phyloP scores from a whole-genome alignment of 2,888 invertebrate genomes.

The Thereva unica region DNA sequence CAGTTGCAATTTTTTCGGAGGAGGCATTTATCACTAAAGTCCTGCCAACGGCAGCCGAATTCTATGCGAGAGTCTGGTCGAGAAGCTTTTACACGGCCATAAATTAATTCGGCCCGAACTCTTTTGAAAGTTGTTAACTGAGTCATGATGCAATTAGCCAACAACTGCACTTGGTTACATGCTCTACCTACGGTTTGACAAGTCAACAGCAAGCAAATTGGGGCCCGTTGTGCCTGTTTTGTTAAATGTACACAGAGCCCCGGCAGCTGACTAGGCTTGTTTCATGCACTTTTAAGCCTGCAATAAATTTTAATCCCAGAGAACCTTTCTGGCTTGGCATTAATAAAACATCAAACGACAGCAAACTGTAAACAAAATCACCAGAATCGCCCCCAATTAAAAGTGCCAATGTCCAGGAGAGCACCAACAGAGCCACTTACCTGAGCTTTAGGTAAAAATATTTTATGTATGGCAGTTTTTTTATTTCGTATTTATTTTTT shows the following conservation, averaged over 20 bases:
- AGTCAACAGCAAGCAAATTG: conserved; percentile 14
- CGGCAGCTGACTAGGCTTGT: conserved; percentile 14
- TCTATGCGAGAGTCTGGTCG: too few species aligned
- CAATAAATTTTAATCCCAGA: conserved; percentile 18
- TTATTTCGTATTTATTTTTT: background rate
- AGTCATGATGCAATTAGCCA: conserved; percentile 26
- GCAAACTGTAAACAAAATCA: background rate
- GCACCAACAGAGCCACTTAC: too few species aligned
- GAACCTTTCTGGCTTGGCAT: background rate
- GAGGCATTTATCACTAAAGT: conserved; percentile 14
- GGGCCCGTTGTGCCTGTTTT: background rate
- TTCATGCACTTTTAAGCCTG: conserved; percentile 14
- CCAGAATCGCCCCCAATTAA: conserved; percentile 14
- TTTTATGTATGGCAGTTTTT: background rate
- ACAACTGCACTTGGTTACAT: conserved; percentile 17
- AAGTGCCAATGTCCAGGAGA: background rate
- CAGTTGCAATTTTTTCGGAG: conserved; percentile 1
- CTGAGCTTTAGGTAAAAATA: background rate
- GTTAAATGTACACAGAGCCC: background rate
- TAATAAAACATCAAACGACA: conserved; percentile 21
- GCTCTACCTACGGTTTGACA: conserved; percentile 22
- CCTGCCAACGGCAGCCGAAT: background rate
- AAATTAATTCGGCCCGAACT: conserved; percentile 13
- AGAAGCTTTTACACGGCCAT: background rate
- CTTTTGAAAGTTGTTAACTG: conserved; percentile 10